Evolutionary conservation across 2,888 invertebrate species (phyloP).

Genomic region (Alsophila aescularia): DNA sequence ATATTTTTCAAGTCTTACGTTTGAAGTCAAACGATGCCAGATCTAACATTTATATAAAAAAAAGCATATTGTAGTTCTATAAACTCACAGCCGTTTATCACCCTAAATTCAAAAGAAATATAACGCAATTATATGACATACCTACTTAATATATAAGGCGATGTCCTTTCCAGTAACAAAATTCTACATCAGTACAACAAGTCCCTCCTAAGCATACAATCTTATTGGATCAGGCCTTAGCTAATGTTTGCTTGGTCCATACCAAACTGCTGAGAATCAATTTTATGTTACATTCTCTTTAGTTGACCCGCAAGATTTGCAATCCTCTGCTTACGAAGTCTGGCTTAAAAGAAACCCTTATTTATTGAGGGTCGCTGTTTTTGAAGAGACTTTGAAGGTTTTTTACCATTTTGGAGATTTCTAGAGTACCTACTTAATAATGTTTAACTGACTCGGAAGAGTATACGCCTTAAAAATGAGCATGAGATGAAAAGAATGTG

Average conservation of each 20-base stretch:
- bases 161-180: slow-evolving; percentile 36
- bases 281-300: slow-evolving; percentile 59
- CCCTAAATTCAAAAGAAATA: not conserved
- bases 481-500: too few species aligned
- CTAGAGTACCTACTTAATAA: too few species aligned
- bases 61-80: too few species aligned
- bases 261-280: slow-evolving; percentile 64
- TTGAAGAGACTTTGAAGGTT: not conserved
- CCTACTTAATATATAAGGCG: not conserved
- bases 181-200: slow-evolving; percentile 38
- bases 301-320: slow-evolving; percentile 57
- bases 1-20: too few species aligned
- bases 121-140: not conserved
- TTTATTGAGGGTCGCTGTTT: slow-evolving; percentile 5
- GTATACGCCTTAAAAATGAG: too few species aligned
- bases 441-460: too few species aligned
- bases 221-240: slow-evolving; percentile 70
- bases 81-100: too few species aligned
- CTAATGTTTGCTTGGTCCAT: slow-evolving; percentile 61
- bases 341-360: slow-evolving; percentile 19
- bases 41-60: too few species aligned
- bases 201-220: slow-evolving; percentile 65
- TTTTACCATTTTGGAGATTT: slow-evolving; percentile 2
- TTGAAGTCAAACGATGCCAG: too few species aligned
- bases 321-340: slow-evolving; percentile 43